phyloP scores from a whole-genome alignment of 1,140 invertebrate genomes.

The Hirudo medicinalis region DNA sequence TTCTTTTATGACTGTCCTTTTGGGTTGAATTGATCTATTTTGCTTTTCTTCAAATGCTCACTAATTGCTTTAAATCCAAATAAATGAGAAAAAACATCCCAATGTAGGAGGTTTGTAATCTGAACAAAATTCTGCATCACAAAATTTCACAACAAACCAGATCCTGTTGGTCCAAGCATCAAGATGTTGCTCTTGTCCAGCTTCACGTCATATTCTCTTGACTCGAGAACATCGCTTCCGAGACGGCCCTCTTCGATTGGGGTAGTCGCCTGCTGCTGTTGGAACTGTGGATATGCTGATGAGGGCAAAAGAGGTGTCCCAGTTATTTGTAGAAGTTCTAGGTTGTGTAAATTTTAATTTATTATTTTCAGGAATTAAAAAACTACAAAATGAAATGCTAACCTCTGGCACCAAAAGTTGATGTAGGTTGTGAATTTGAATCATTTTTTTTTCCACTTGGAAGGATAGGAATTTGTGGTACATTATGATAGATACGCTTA shows the following conservation, averaged over 20 bases:
- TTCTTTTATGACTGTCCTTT: too few relatives aligned
- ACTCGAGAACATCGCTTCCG: conserved; percentile 63
- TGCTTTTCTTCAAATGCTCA: too few relatives aligned
- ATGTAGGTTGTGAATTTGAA: not conserved
- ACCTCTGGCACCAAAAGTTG: conserved; percentile 10
- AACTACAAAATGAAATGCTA: conserved; percentile 17
- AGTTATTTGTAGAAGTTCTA: conserved; percentile 70
- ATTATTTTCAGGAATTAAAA: too few relatives aligned
- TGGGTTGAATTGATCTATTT: too few relatives aligned
- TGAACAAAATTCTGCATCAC: too few relatives aligned
- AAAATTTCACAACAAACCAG: conserved; percentile 47
- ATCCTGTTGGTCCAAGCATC: conserved; percentile 88
- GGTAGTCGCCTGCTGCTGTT: conserved; percentile 26
- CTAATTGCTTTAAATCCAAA: too few relatives aligned
- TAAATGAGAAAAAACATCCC: too few relatives aligned
- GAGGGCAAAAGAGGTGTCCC: conserved; percentile 46
- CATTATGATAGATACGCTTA: conserved; percentile 89
- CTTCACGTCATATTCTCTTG: conserved; percentile 65
- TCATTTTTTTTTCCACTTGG: conserved; percentile 8
- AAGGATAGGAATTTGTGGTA: conserved; percentile 45
- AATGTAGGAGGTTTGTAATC: too few relatives aligned
- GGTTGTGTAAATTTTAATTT: conserved; percentile 27
- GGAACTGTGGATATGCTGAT: conserved; percentile 22
- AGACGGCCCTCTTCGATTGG: conserved; percentile 29
- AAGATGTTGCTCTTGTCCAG: conserved; percentile 97